Percentiles rank a stretch among this genome's conserved stretches.
Evolutionary conservation across 30 jellyfish, hydroid and myxozoan genomes (phyloP).

Genomic region (Hydractinia symbiolongicarpus): DNA sequence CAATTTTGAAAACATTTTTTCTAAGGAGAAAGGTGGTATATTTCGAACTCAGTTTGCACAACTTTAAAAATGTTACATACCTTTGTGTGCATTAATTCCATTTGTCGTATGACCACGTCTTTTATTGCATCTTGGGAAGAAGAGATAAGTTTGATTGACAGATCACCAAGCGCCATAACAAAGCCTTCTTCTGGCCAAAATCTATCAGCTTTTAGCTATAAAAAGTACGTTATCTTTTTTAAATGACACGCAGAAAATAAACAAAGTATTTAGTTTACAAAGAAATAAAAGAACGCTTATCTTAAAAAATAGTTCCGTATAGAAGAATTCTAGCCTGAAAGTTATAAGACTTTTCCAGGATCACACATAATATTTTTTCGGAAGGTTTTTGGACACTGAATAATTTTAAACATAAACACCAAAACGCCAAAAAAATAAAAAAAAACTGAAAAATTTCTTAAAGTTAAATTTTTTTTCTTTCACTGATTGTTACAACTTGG

Average conservation of each 20-base stretch:
- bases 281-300: background rate
- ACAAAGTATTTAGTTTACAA: background rate
- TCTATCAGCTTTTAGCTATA: slow-evolving; percentile 28
- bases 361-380: too few species aligned
- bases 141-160: slow-evolving; percentile 21
- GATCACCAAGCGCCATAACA: slow-evolving; percentile 33
- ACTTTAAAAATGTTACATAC: background rate
- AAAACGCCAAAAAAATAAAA: background rate
- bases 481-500: too few species aligned
- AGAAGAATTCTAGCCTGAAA: too few species aligned
- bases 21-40: too few species aligned
- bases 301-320: too few species aligned
- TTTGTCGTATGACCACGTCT: slow-evolving; percentile 32
- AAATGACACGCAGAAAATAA: background rate
- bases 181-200: slow-evolving; percentile 47
- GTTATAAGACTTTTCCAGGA: too few species aligned
- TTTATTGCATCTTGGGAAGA: slow-evolving; percentile 3
- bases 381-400: too few species aligned
- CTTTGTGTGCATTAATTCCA: slow-evolving; percentile 19
- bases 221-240: background rate
- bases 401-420: too few species aligned
- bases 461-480: background rate
- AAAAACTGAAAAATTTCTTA: background rate
- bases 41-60: too few species aligned
- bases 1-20: too few species aligned